Evolutionary conservation across 1,140 invertebrate genomes (phyloP).

Genomic region (Zaprionus tsacasi): DNA sequence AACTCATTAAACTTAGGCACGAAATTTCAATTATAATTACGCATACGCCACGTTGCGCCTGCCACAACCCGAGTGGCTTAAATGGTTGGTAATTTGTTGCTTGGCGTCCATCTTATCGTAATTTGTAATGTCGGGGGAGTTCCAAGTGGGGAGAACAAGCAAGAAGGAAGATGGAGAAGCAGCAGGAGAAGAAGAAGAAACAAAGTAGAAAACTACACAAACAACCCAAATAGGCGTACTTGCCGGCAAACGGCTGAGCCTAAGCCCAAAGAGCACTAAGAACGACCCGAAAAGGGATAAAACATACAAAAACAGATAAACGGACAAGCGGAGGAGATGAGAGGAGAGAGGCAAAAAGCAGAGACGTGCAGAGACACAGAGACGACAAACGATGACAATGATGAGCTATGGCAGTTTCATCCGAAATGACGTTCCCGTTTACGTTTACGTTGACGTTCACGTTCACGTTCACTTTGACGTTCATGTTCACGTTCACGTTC

Average conservation of each 20-base stretch:
- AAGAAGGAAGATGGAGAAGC: conserved; percentile 12
- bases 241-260: conserved; percentile 18
- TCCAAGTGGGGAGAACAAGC: not conserved
- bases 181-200: not conserved
- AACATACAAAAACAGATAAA: conserved; percentile 33
- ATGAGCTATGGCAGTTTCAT: conserved; percentile 30
- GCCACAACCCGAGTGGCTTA: conserved; percentile 43
- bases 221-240: conserved; percentile 32
- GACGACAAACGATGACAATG: conserved; percentile 34
- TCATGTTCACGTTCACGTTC: conserved; percentile 3
- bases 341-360: not conserved
- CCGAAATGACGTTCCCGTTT: conserved; percentile 24
- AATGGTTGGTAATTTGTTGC: conserved; percentile 69
- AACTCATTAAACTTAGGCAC: conserved; percentile 64
- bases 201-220: conserved; percentile 45
- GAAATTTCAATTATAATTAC: conserved; percentile 77
- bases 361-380: conserved; percentile 12
- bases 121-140: conserved; percentile 29
- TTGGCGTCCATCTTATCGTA: conserved; percentile 36
- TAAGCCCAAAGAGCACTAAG: conserved; percentile 23
- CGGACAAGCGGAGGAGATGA: not conserved
- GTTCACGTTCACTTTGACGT: not conserved
- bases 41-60: conserved; percentile 64
- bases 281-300: conserved; percentile 30
- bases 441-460: not conserved